phyloP scores from a whole-genome alignment of 2,113 vertebrate genomes.

The Psettodes erumei region DNA sequence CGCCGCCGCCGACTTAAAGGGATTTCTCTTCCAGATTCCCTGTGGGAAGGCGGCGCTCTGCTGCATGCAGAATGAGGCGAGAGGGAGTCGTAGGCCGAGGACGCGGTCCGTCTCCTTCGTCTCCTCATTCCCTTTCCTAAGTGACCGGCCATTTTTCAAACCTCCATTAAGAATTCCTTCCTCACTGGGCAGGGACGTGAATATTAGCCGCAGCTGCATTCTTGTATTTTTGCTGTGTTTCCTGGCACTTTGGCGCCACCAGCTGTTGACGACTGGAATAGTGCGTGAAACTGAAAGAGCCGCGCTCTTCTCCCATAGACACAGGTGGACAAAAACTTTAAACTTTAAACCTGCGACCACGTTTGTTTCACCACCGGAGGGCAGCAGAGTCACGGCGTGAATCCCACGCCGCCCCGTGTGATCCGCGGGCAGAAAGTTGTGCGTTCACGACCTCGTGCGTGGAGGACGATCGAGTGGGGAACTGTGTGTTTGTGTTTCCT shows the following conservation, averaged over 20 bases:
- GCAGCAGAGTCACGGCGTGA: too few relatives aligned
- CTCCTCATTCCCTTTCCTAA: neutral
- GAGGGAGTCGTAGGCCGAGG: neutral
- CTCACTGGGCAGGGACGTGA: too few relatives aligned
- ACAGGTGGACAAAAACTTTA: too few relatives aligned
- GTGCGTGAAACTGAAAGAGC: too few relatives aligned
- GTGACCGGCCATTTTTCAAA: neutral
- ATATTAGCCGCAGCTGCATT: too few relatives aligned
- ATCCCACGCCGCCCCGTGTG: too few relatives aligned
- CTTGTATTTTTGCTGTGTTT: neutral
- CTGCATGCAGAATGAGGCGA: constrained; percentile 62
- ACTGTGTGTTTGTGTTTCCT: neutral
- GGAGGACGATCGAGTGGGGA: too few relatives aligned
- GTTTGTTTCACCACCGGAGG: too few relatives aligned
- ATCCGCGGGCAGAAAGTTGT: too few relatives aligned
- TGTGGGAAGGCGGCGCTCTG: constrained; percentile 47
- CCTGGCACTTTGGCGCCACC: neutral
- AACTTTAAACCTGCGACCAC: too few relatives aligned
- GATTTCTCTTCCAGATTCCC: constrained; percentile 67
- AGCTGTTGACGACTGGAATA: neutral
- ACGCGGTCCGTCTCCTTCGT: neutral
- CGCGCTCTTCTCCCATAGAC: too few relatives aligned
- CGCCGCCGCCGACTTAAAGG: constrained; percentile 63
- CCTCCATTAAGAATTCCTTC: neutral
- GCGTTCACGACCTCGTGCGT: too few relatives aligned